Evolutionary conservation across 2,888 invertebrate genomes (phyloP), one percentile per base, ranked within the genome.

Genomic region (Octonoba sinensis): DNA sequence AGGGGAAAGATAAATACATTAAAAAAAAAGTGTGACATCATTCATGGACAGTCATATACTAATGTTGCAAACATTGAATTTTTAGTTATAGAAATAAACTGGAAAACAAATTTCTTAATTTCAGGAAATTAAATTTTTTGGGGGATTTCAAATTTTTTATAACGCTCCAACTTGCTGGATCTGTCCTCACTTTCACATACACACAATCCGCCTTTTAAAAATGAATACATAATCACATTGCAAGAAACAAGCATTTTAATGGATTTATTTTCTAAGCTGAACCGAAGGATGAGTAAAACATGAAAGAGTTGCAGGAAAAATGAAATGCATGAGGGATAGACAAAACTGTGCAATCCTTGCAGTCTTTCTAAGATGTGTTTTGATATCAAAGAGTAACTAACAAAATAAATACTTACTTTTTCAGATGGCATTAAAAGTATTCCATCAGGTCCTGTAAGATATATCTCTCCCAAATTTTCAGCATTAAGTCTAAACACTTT

Each of bases 391-490:
- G 27, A 27, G 2, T 36, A 36, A n/a, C n/a, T 6, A 36, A 36
- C 6, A 8, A 6, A 36, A 36, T 36, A 36, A 36, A 36, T 44
- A 62, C 36, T 62, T 69, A 76, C 76, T 60, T 59, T 76, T 15
- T 76, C 69, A 44, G 69, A 69, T 13, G 69, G 20, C 15, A 76
- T 59, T 47, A 76, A 44, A 0, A 76, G 60, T 44, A 76, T 76
- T 3, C 69, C 69, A 3, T 69, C 60, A 0, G 96, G 96, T 0
- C 96, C 96, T 86, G 92, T 93, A 66, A 95, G 91, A 85, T 93
- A 92, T 12, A 96, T 91, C 47, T 92, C 92, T 60, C 88, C 88
- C 83, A 89, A 89, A 87, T 88, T 89, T 81, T 85, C 89, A 20
- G 86, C 78, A 49, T 86, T 84, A 13, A 90, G 85, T 13, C 54